Evolutionary conservation across 2,888 invertebrate genomes (phyloP).

Genomic region (Torymus texanus): DNA sequence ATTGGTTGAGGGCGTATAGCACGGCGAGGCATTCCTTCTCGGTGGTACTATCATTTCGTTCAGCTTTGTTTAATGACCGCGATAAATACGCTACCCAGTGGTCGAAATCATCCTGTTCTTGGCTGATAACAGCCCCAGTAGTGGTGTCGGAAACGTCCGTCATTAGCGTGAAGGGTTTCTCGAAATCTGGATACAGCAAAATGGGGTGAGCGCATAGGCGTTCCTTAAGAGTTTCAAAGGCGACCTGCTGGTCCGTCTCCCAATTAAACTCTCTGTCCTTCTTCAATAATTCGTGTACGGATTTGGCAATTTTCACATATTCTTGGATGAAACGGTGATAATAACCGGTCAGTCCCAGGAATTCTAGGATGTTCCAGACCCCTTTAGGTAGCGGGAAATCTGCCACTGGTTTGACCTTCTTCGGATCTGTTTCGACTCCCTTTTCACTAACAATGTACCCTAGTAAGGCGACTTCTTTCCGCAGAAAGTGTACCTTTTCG

Average conservation of each 20-base stretch:
- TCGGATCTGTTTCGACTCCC: neutral
- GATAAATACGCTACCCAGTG: too few relatives aligned
- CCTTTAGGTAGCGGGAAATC: constrained; percentile 6
- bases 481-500: constrained; percentile 33
- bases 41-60: too few relatives aligned
- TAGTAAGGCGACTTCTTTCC: constrained; percentile 26
- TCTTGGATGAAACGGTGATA: constrained; percentile 30
- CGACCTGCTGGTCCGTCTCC: neutral
- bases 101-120: too few relatives aligned
- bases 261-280: too few relatives aligned
- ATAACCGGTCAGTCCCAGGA: constrained; percentile 10
- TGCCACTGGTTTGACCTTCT: neutral
- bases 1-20: too few relatives aligned
- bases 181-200: constrained; percentile 35
- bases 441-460: constrained; percentile 24
- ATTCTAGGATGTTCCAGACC: neutral
- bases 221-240: neutral
- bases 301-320: too few relatives aligned
- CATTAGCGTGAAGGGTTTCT: neutral
- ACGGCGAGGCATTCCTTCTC: too few relatives aligned
- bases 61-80: too few relatives aligned
- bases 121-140: too few relatives aligned
- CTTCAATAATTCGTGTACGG: too few relatives aligned
- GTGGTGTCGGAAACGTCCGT: neutral
- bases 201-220: neutral